Conservation (phyloP, 2,888 invertebrate genomes). For the Atethmia centrago region DNA sequence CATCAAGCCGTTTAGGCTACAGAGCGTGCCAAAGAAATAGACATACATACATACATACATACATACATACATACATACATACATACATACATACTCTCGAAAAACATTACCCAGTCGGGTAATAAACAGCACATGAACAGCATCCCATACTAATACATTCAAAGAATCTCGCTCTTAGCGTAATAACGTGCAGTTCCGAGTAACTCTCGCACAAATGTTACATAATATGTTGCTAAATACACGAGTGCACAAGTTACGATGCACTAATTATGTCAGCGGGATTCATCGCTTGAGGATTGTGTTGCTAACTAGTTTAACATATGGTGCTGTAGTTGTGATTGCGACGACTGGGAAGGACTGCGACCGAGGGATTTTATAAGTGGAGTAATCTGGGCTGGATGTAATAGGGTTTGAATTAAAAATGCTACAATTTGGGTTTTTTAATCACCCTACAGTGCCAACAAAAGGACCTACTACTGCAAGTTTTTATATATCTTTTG, state of each 20-base stretch:
- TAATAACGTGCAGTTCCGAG: conserved; percentile 42
- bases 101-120: too few relatives aligned
- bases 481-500: background rate
- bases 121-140: background rate
- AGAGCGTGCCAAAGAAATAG: too few relatives aligned
- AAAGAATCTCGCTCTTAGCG: conserved; percentile 30
- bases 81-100: too few relatives aligned
- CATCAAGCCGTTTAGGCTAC: too few relatives aligned
- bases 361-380: conserved; percentile 5
- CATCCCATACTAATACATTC: conserved; percentile 6
- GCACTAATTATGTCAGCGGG: conserved; percentile 58
- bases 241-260: conserved; percentile 40
- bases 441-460: too few relatives aligned
- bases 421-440: background rate
- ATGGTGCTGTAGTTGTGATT: conserved; percentile 28
- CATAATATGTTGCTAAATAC: conserved; percentile 28
- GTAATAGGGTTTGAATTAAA: background rate
- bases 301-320: conserved; percentile 48
- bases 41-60: too few relatives aligned
- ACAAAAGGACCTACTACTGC: background rate
- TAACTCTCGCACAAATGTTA: conserved; percentile 35
- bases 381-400: background rate
- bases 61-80: too few relatives aligned
- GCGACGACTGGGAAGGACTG: background rate
- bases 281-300: conserved; percentile 55